These are phyloP conservation scores for Dynastes grantii DNA, from an alignment of 2,888 invertebrate genomes.

Conservation along the genomic window DNA sequence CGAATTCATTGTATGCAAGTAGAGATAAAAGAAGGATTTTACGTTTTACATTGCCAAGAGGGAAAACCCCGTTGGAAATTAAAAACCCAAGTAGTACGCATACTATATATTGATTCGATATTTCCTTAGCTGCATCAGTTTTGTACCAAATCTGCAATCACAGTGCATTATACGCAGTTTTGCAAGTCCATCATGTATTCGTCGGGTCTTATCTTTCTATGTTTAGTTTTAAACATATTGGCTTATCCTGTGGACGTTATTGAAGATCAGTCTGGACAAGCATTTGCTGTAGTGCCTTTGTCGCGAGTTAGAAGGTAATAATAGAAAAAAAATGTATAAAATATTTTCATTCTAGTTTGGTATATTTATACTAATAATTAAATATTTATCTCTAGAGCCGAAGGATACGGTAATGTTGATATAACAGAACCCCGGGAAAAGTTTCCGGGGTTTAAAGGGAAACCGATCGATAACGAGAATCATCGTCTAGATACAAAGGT, in stretches of 20 bases:
- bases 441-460: too few relatives aligned
- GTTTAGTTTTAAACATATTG: background rate
- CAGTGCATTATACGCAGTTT: background rate
- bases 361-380: too few relatives aligned
- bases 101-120: background rate
- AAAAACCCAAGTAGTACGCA: background rate
- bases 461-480: conserved; percentile 23
- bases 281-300: conserved; percentile 19
- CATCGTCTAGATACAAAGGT: conserved; percentile 39
- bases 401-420: conserved; percentile 22
- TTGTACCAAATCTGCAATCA: background rate
- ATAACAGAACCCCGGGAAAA: too few relatives aligned
- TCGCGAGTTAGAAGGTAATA: conserved; percentile 32
- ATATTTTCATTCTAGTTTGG: too few relatives aligned
- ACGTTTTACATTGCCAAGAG: background rate
- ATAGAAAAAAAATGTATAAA: background rate
- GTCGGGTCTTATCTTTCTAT: background rate
- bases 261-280: conserved; percentile 15
- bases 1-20: background rate
- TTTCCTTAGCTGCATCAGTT: conserved; percentile 11
- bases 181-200: too few relatives aligned
- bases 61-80: background rate
- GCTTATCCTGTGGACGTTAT: conserved; percentile 10
- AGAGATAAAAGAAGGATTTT: background rate
- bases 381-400: background rate